Evolutionary conservation across 2,797 vertebrate genomes (phyloP).

Genomic region (Clarias platycephalus): DNA sequence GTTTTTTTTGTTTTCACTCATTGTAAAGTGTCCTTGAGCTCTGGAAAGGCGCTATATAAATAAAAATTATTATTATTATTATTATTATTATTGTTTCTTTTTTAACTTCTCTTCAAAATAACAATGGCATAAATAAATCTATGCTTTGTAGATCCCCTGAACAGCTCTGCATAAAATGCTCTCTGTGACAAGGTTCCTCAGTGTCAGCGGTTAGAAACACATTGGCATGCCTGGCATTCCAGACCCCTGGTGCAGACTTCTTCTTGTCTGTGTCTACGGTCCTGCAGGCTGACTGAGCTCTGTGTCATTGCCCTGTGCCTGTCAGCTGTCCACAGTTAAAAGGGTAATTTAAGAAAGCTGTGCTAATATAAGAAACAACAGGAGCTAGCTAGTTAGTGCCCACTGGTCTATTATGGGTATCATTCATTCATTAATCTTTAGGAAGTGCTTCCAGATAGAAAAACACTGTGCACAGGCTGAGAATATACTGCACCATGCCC

Average conservation of each 20-base stretch:
- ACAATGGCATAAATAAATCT: neutral
- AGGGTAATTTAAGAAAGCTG: constrained; percentile 10
- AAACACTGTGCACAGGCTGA: neutral
- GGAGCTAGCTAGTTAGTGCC: neutral
- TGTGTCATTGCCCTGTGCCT: constrained; percentile 34
- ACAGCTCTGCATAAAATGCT: constrained; percentile 54
- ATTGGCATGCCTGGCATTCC: constrained; percentile 49
- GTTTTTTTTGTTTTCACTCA: no score
- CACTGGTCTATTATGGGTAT: neutral
- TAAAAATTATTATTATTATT: no score
- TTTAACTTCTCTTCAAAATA: neutral
- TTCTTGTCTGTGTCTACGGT: constrained; percentile 46
- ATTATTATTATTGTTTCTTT: neutral
- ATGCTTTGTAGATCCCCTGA: constrained; percentile 15
- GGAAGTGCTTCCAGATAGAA: neutral
- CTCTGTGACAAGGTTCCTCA: constrained; percentile 51
- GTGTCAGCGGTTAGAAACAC: constrained; percentile 42
- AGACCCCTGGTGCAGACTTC: constrained; percentile 41
- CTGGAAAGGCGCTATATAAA: no score
- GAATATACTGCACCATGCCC: neutral
- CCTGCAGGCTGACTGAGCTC: constrained; percentile 43
- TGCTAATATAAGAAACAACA: constrained; percentile 15
- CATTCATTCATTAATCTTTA: neutral
- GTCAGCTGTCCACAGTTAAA: constrained; percentile 44
- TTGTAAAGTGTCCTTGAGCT: no score